Percentiles rank a stretch among this genome's conserved stretches.
These are phyloP conservation scores for Motacilla alba DNA, from an alignment of 2,113 vertebrate species.

Conservation along the genomic window DNA sequence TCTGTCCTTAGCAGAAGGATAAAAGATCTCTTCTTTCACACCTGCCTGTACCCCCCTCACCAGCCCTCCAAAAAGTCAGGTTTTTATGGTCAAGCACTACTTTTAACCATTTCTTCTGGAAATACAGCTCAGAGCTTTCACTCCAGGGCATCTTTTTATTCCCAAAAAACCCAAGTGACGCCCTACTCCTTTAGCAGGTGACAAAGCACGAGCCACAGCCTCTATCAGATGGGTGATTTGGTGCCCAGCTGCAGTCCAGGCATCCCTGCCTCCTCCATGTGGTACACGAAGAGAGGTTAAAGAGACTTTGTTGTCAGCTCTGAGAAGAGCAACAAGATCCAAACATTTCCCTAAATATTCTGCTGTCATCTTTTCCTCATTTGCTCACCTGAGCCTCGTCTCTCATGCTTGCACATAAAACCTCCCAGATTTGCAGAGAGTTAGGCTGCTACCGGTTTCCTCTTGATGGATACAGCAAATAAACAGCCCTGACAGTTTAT, in stretches of 20 bases:
- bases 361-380: not conserved
- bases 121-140: not conserved
- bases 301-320: not conserved
- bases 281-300: accelerated
- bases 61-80: not conserved
- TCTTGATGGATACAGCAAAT: not conserved
- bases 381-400: not conserved
- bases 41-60: not conserved
- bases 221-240: not conserved
- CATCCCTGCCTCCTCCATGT: not conserved
- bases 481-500: not conserved
- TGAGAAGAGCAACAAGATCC: not conserved
- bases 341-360: not conserved
- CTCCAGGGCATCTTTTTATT: not conserved
- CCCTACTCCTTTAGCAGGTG: not conserved
- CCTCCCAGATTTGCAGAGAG: not conserved
- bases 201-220: not conserved
- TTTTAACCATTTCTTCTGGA: not conserved
- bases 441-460: not conserved
- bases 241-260: not conserved
- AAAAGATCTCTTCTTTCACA: not conserved
- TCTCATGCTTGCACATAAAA: not conserved
- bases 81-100: not conserved
- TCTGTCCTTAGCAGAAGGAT: not conserved
- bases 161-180: not conserved